Evolutionary conservation across 2,797 vertebrate genomes (phyloP), one percentile per base, ranked within the genome.

Genomic region (Myotis myotis): DNA sequence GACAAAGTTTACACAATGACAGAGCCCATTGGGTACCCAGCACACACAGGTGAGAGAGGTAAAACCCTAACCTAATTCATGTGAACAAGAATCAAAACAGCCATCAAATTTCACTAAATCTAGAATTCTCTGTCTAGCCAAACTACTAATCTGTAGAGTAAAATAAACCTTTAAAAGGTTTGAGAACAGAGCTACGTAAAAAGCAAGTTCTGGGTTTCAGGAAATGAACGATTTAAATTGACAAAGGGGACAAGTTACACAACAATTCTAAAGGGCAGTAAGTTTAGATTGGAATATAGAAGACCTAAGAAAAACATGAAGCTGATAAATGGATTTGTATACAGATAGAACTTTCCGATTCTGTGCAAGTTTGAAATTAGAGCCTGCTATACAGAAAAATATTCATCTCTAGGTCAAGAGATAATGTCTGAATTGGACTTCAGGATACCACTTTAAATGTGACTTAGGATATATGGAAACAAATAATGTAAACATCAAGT

Each of bases 261-360:
- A 74, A 33, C 19, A 51, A 49, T 36, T 38, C 23, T 25, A 7
- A 91, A 87, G 9, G 44, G 38, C 20, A 81, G 22, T 30, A 15
- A 62, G 3, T 71, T 70, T 49, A 72, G 41, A 84, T 0, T 74
- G 20, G 19, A 95, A 60, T 15, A 90, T 8, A 41, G 10, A 84
- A 94, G 81, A 86, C 8, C 38, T 19, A 91, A 87, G n/a, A 87
- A 95, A 93, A 96, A 57, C 11, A 82, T 6, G 6, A 87, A 70
- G 49, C 19, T 71, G 55, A 3, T 33, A 28, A 80, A 44, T 12
- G 4, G 2, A 85, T 82, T 49, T 64, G 23, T 66, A 89, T 20
- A 72, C 90, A 92, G 23, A 30, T 36, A 75, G 30, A 78, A n/a
- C 17, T n/a, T 84, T 60, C 20, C 13, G 86, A 19, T 49, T 89